A percentile compares a stretch with the other conserved stretches of the same genome.
phyloP scores from a whole-genome alignment of 2,113 vertebrate genomes.

The Phoenicopterus ruber region DNA sequence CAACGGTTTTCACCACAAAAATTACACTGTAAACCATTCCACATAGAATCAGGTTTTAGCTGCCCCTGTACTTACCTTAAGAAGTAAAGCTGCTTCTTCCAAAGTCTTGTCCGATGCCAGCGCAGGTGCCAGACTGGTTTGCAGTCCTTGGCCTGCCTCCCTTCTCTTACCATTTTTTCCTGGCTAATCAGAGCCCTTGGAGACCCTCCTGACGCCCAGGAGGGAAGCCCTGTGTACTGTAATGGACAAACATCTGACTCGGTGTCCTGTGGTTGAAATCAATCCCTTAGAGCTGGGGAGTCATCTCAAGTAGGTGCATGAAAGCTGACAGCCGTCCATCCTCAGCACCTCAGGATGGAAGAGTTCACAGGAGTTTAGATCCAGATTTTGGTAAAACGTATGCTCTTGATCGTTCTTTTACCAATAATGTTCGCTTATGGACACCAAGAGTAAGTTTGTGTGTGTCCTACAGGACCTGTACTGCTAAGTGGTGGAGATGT shows the following conservation, averaged over 20 bases:
- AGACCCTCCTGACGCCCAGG: not conserved
- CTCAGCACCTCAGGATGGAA: not conserved
- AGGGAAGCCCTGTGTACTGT: not conserved
- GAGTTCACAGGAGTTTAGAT: not conserved
- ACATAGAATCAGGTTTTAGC: not conserved
- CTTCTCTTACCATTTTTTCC: not conserved
- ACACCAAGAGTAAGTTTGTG: not conserved
- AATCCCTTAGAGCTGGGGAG: not conserved
- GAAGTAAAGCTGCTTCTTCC: not conserved
- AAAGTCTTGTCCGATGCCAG: not conserved
- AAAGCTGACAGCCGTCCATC: not conserved
- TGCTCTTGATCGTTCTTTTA: not conserved
- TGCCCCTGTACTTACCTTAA: not conserved
- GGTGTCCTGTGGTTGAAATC: not conserved
- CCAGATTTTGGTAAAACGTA: not conserved
- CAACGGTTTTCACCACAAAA: not conserved
- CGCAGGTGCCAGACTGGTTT: not conserved
- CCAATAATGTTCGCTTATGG: not conserved
- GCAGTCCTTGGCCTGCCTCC: not conserved
- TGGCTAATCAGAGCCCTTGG: not conserved
- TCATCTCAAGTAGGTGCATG: fast-evolving
- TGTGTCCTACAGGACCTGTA: not conserved
- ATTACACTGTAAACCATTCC: not conserved
- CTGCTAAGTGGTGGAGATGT: not conserved
- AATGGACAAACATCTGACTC: not conserved